These are phyloP conservation scores for Otis tarda DNA, from an alignment of 2,113 vertebrate genomes.

Conservation along the genomic window DNA sequence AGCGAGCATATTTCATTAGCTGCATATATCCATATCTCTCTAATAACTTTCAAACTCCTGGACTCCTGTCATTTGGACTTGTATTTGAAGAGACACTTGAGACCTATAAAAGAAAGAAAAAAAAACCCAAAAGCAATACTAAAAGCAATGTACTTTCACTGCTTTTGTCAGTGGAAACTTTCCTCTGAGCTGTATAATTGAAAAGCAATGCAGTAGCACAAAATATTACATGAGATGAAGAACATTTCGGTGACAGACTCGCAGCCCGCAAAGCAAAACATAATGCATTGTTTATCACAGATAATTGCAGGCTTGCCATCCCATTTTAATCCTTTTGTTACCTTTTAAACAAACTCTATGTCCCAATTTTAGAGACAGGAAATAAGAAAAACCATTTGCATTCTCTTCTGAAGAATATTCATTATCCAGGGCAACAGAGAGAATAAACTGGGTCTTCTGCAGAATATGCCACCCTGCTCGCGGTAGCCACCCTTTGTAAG, in stretches of 20 bases:
- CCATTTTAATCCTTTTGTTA: slow-evolving; percentile 63
- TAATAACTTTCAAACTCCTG: slow-evolving; percentile 74
- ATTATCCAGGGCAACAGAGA: slow-evolving; percentile 38
- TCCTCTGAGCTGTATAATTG: slow-evolving; percentile 68
- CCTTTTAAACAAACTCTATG: slow-evolving; percentile 40
- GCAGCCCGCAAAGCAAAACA: slow-evolving; percentile 29
- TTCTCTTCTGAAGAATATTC: slow-evolving; percentile 58
- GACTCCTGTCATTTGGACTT: slow-evolving; percentile 66
- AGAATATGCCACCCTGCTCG: not conserved
- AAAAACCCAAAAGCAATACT: not conserved
- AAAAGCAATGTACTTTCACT: slow-evolving; percentile 52
- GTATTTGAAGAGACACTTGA: slow-evolving; percentile 70
- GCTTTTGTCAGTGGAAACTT: slow-evolving; percentile 63
- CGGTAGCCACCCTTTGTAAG: not conserved
- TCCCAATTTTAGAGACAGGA: slow-evolving; percentile 18
- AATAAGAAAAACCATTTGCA: slow-evolving; percentile 54
- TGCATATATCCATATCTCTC: slow-evolving; percentile 67
- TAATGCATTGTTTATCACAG: slow-evolving; percentile 63
- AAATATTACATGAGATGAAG: slow-evolving; percentile 54
- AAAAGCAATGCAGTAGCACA: slow-evolving; percentile 62
- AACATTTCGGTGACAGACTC: slow-evolving; percentile 40
- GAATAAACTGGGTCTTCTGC: slow-evolving; percentile 19
- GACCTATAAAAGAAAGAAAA: slow-evolving; percentile 50
- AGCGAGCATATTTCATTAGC: slow-evolving; percentile 74
- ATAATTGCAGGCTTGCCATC: slow-evolving; percentile 69